Evolutionary conservation across 2,113 vertebrate genomes (phyloP), one percentile per base, ranked within the genome.

Genomic region (Caretta caretta): DNA sequence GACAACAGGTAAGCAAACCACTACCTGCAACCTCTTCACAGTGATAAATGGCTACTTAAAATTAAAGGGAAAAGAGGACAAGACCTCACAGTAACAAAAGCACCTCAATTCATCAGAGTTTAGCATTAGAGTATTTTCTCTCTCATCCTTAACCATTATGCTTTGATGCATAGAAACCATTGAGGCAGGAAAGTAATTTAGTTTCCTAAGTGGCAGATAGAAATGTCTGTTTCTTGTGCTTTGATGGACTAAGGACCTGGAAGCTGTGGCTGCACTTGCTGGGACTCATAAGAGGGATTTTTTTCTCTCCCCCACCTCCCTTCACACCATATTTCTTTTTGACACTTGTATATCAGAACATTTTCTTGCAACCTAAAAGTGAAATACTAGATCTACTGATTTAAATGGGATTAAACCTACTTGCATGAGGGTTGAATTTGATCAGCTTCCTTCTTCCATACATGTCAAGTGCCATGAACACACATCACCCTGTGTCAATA

Each of bases 41-140:
- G 56, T 90, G 90, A 90, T 93, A 82, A 92, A 88, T 38, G 83
- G 59, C 46, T 75, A 17, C 88, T 86, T 83, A 80, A 35, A 93
- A 87, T 76, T 35, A 91, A 96, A 53, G 79, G 46, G 13, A 19
- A 91, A 92, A 90, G 46, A 93, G 56, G 84, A 95, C 38, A n/a
- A 54, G 75, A 95, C 88, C 65, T 84, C 88, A 88, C 46, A 93
- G 92, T 91, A 91, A 38, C 48, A 91, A 79, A 90, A 96, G 49
- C 49, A 88, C 59, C 88, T 93, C 86, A 78, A 88, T 96, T 72
- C n/a, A 95, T 96, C 92, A 95, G 87, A 89, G 72, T 84, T 59
- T 54, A 65, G 10, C 75, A 69, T 42, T 25, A 94, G 75, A 88
- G 91, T 35, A 49, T 83, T 87, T 93, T 93, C 87, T 82, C 57